Evolutionary conservation across 2,113 vertebrate genomes (phyloP).

Genomic region (Brachirus orientalis): DNA sequence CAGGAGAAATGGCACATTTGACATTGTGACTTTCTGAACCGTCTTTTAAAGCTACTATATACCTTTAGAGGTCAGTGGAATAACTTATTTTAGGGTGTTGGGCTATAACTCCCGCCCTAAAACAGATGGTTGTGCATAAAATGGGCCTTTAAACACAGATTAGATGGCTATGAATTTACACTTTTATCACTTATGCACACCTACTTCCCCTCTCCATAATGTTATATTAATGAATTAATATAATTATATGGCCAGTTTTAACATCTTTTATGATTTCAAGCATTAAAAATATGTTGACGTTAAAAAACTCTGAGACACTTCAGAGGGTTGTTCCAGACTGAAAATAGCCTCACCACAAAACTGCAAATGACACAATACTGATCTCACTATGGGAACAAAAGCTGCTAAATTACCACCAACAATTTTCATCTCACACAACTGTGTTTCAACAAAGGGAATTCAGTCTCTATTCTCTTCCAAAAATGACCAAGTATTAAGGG

Average conservation of each 20-base stretch:
- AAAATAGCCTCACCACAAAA: not conserved
- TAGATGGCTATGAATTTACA: not conserved
- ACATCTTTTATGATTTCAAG: conserved; percentile 4
- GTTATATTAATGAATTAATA: conserved; percentile 1
- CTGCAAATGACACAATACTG: not conserved
- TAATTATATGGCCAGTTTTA: conserved; percentile 1
- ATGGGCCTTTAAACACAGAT: conserved; percentile 2
- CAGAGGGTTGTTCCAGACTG: not conserved
- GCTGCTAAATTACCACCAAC: conserved; percentile 5
- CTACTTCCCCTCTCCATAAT: not conserved
- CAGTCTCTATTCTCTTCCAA: too few relatives aligned
- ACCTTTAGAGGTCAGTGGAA: not conserved
- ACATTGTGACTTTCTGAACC: conserved; percentile 1
- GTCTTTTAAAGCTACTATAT: not conserved
- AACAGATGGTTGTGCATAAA: conserved; percentile 12
- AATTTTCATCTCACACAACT: not conserved
- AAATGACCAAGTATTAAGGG: too few relatives aligned
- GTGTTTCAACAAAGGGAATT: not conserved
- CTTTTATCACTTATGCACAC: conserved; percentile 3
- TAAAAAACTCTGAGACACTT: not conserved
- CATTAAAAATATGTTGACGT: not conserved
- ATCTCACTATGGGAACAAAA: not conserved
- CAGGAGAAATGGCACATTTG: not conserved
- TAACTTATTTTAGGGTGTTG: not conserved
- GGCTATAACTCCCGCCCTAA: conserved; percentile 1